Conservation (phyloP, 2,113 vertebrate genomes). For the Passer domesticus region DNA sequence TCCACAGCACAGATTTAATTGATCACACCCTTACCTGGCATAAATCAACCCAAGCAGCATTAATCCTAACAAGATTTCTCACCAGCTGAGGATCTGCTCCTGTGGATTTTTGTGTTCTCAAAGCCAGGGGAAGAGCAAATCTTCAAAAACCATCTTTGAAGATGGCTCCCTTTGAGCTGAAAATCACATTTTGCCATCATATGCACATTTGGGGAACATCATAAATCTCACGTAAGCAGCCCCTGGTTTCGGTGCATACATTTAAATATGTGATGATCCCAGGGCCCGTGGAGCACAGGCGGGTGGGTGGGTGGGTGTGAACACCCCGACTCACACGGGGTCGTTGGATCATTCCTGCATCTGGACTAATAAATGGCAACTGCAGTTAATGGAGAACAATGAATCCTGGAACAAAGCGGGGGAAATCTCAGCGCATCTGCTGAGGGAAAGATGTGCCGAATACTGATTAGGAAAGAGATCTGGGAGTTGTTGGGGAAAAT, state of each 20-base stretch:
- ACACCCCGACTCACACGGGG: background rate
- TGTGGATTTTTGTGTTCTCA: background rate
- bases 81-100: slow-evolving; percentile 1
- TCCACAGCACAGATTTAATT: slow-evolving; percentile 37
- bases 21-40: slow-evolving; percentile 32
- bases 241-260: background rate
- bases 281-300: background rate
- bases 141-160: background rate
- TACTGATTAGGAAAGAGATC: slow-evolving; percentile 71
- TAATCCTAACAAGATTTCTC: slow-evolving; percentile 16
- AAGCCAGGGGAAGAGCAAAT: background rate
- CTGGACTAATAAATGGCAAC: slow-evolving; percentile 63
- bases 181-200: background rate
- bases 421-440: slow-evolving; percentile 61
- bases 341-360: slow-evolving; percentile 40
- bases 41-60: slow-evolving; percentile 21
- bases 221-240: slow-evolving; percentile 22
- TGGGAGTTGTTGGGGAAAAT: slow-evolving; percentile 71
- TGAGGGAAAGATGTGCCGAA: slow-evolving; percentile 62
- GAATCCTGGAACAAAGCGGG: slow-evolving; percentile 65
- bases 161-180: background rate
- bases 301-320: background rate
- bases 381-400: slow-evolving; percentile 66
- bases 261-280: slow-evolving; percentile 16
- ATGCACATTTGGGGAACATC: background rate